Evolutionary conservation across 2,797 vertebrate species (phyloP), one percentile per base, ranked within the genome.

Genomic region (Setipinna tenuifilis): DNA sequence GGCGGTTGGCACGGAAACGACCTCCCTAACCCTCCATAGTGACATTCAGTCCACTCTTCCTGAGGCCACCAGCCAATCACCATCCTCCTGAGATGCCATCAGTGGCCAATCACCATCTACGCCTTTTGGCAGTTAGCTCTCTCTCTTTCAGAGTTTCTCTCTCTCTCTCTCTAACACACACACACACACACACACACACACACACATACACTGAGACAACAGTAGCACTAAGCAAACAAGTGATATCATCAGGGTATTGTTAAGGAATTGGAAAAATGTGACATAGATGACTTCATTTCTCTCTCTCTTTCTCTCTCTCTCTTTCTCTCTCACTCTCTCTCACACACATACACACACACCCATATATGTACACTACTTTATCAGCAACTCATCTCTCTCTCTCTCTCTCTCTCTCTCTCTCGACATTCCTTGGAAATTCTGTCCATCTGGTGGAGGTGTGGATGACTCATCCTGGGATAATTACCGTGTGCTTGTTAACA

Each of bases 211-310:
- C 5, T 23, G 23, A 71, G 28, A 35, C 68, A 17, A 71, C 68
- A 71, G 68, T 71, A 71, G 68, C 68, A 71, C 28, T 71, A 71
- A 35, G 19, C 68, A 71, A 71, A 71, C 28, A 35, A 71, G 68
- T 71, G 28, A 71, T 71, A 28, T 71, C 68, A 71, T 71, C 31
- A 35, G 68, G 28, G 5, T 28, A 71, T 71, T 3, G 31, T 17
- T 71, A 71, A 35, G 68, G 68, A 71, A 71, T 71, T 71, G 28
- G 28, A 71, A 71, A 71, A 71, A 71, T 71, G 68, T 71, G 68
- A 71, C 23, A 65, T 6, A 10, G 61, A 62, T 62, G 61, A 62
- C 35, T 41, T 5, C 35, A 41, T 54, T 7, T 54, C 7, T 54
- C 50, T 54, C 50, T 54, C 50, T 54, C 50, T 54, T 10, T 48